Evolutionary conservation across 1,140 invertebrate genomes (phyloP), one percentile per base, ranked within the genome.

Genomic region (Pomacea maculata): DNA sequence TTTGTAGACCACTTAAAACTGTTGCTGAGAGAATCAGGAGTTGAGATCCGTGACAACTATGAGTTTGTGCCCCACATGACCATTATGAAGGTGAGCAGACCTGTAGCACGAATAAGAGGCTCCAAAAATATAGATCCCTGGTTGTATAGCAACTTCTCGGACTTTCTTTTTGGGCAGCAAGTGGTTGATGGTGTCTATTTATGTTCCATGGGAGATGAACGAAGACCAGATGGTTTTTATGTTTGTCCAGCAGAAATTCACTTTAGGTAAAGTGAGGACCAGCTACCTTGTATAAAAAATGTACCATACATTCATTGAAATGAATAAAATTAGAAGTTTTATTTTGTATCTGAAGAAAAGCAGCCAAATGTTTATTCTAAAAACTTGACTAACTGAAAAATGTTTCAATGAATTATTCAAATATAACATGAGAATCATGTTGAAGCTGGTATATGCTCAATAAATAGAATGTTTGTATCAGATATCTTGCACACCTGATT

Each of bases 31-130:
- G 83, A 89, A 34, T 85, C 84, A 29, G 90, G 90, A 15, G 77
- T 92, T 15, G 85, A 89, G 17, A 88, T 90, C 11, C 77, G 88
- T 34, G 91, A 92, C 79, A 85, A 82, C 55, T 87, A 85, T 84
- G 86, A 87, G 21, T 92, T 92, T 87, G 87, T 91, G 57, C 92
- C 92, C 12, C 92, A 92, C 82, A 88, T 92, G 85, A 92, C 92
- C 14, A 80, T 92, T 45, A 87, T 92, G 84, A 92, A 92, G 80
- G 82, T 91, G 0, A 87, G 85, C 19, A 86, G 90, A 12, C 86
- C 89, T 19, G 84, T 88, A 52, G 84, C 88, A 1, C 83, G 86
- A 34, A 14, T 74, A 71, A 86, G 85, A 45, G 86, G 88, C 0
- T 83, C 83, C 15, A 87, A 87, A 73, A 86, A 86, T 61, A 83